Evolutionary conservation across 1,140 invertebrate species (phyloP).

Genomic region (Megalonaias nervosa): DNA sequence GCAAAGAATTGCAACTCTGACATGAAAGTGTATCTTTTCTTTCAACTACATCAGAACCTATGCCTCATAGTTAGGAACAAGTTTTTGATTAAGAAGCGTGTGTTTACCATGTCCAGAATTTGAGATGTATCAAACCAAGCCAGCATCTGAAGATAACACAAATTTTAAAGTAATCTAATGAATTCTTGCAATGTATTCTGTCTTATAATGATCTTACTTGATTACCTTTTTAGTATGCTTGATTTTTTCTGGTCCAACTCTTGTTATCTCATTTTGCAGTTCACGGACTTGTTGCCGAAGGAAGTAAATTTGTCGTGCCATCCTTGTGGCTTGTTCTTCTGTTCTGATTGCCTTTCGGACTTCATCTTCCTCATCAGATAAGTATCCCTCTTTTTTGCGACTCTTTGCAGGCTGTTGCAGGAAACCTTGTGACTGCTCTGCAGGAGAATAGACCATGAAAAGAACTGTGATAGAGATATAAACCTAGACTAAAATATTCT

Average conservation of each 20-base stretch:
- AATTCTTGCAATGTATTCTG: too few species aligned
- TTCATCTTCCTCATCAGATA: constrained; percentile 53
- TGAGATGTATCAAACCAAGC: too few species aligned
- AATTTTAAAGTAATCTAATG: too few species aligned
- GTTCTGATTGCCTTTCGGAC: constrained; percentile 40
- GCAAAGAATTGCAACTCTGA: too few species aligned
- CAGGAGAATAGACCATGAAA: not conserved
- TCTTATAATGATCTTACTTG: too few species aligned
- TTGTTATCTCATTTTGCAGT: constrained; percentile 52
- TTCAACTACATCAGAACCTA: too few species aligned
- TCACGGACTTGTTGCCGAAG: constrained; percentile 60
- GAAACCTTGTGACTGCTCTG: constrained; percentile 47
- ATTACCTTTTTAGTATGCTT: constrained; percentile 59
- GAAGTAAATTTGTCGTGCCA: constrained; percentile 56
- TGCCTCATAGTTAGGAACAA: too few species aligned
- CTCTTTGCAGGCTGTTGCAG: constrained; percentile 28
- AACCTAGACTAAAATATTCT: not conserved
- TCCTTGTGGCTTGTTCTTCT: constrained; percentile 53
- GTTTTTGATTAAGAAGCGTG: too few species aligned
- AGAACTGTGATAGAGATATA: not conserved
- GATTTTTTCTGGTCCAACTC: constrained; percentile 34
- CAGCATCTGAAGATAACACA: too few species aligned
- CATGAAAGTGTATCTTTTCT: too few species aligned
- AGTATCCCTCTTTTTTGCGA: constrained; percentile 42
- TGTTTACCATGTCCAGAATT: too few species aligned